Base-by-base conservation (phyloP, 1,140 invertebrate species). In the Musca vetustissima region DNA sequence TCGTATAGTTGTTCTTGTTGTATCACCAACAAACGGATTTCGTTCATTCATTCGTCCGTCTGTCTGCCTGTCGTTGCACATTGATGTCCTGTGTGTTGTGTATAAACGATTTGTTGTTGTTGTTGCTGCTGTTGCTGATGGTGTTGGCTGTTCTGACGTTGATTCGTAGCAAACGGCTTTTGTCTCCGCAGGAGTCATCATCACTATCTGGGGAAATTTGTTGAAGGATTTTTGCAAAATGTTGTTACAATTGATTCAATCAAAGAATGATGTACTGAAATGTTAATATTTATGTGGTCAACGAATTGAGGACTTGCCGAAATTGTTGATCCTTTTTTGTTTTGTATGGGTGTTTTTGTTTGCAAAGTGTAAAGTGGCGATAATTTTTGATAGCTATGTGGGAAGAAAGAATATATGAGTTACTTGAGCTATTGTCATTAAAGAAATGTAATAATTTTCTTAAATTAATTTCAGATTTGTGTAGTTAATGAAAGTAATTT, bases 41-140 rank as follows among this genome's bases (percentile, higher is more conserved):
- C 36, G 13, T 43, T 43, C 36, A 43, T 43, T 43, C 36, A 9
- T 43, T 43, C 49, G 17, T 14, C 21, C 49, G 7, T 19, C 1
- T n/a, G n/a, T n/a, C n/a, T n/a, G n/a, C n/a, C n/a, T n/a, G n/a
- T n/a, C n/a, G n/a, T n/a, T 11, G 15, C 49, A 11, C 49, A 21
- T 22, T 19, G 17, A 52, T 19, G 9, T 52, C 49, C 49, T 52
- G 17, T 52, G 15, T 52, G n/a, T 22, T 52, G 17, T 15, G 2
- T 52, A 22, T 61, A 17, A n/a, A 61, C 57, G 28, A 61, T 61
- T 61, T 61, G 57, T 61, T 61, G 57, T 61, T 61, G n/a, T n/a
- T n/a, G n/a, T n/a, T n/a, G n/a, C n/a, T 49, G 11, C 48, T 49
- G 15, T 49, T 49, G 13, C n/a, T n/a, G 57, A 61, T 36, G 36